phyloP scores from a whole-genome alignment of 2,888 invertebrate species.

The Epinotia nisella region DNA sequence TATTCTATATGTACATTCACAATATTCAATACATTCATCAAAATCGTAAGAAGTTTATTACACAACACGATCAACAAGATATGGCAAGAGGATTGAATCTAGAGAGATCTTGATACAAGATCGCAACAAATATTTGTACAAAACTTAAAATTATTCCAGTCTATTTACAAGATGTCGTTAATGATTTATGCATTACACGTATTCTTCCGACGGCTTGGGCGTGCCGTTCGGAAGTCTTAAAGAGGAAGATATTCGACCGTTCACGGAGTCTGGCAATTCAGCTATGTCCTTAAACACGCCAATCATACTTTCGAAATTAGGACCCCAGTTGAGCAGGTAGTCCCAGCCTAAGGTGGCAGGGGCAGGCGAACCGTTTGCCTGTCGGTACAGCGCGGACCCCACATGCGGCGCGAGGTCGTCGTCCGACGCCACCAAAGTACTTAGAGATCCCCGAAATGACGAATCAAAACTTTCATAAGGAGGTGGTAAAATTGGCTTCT shows the following conservation, averaged over 20 bases:
- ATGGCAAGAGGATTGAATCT: constrained; percentile 79
- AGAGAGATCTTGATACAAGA: constrained; percentile 81
- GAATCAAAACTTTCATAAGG: constrained; percentile 97
- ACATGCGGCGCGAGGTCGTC: constrained; percentile 94
- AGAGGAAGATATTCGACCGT: constrained; percentile 89
- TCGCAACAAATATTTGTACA: constrained; percentile 74
- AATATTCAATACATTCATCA: constrained; percentile 35
- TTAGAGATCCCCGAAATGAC: constrained; percentile 96
- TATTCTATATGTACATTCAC: constrained; percentile 41
- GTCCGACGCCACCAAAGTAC: constrained; percentile 96
- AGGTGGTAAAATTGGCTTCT: constrained; percentile 89
- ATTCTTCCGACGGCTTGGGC: constrained; percentile 95
- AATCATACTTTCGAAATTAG: constrained; percentile 97
- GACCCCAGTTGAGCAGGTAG: constrained; percentile 97
- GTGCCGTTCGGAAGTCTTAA: constrained; percentile 90
- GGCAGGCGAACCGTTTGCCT: constrained; percentile 91
- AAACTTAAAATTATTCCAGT: constrained; percentile 56
- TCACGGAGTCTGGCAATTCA: constrained; percentile 93
- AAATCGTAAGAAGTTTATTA: constrained; percentile 45
- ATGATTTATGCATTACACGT: constrained; percentile 85
- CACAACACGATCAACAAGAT: constrained; percentile 65
- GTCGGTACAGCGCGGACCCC: constrained; percentile 91
- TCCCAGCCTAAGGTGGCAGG: constrained; percentile 95
- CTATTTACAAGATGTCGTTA: constrained; percentile 51
- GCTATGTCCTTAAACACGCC: constrained; percentile 99